Base-by-base conservation (phyloP, 2,797 vertebrate species). In the Catharus ustulatus region DNA sequence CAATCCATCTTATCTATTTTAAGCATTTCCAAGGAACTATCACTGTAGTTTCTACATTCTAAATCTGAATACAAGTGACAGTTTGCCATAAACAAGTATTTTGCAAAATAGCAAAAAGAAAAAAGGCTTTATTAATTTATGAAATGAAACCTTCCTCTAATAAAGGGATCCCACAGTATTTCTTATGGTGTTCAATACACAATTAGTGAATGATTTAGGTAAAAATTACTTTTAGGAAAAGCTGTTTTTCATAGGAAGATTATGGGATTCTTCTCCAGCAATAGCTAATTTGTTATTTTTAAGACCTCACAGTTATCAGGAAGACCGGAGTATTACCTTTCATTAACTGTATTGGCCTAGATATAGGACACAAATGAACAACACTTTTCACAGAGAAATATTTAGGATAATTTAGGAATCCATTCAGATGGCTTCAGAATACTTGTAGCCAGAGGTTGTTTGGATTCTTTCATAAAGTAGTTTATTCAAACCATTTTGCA, bases 1-100 rank as follows among this genome's bases (percentile, higher is more conserved):
- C 95, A 87, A 89, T 92, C 94, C 71, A 86, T 92, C 48, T 86
- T 88, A 79, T 24, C 91, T 97, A 93, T 95, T 95, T 94, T 93
- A 91, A 95, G 84, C 61, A 77, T 78, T 94, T 94, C 36, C 89
- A 87, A 91, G 73, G 64, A 93, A 38, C 79, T 38, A 68, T 93
- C 59, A 49, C 55, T 83, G 34, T 84, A 84, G 62, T 81, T 96
- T 84, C 76, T 87, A 40, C 42, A n/a, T 93, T 91, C 78, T 92
- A 49, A 84, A 92, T 80, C 59, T 89, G 78, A 84, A 84, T 76
- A 63, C 17, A 75, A 86, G 46, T 93, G 91, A 79, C 87, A 92
- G 69, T 85, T 96, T 78, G 36, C 32, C 62, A 94, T 81, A 96
- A 91, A 93, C 84, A 91, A 68, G n/a, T 73, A 55, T 91, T 94